Evolutionary conservation across 2,888 invertebrate species (phyloP).

Genomic region (Apamea anceps): DNA sequence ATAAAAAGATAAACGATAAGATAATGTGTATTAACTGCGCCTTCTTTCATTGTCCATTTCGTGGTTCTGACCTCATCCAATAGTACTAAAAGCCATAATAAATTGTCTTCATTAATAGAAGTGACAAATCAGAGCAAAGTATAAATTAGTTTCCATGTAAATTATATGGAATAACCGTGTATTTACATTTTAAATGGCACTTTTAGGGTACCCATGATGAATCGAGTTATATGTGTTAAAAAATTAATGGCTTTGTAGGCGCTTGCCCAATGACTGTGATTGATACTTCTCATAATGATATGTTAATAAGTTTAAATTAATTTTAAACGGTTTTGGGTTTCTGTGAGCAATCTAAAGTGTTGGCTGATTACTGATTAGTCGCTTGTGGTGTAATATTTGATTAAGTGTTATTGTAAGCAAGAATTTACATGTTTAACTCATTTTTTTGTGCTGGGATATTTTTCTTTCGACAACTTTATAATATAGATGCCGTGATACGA

Average conservation of each 20-base stretch:
- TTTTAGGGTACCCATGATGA: conserved; percentile 59
- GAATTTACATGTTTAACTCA: conserved; percentile 17
- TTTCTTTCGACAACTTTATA: background rate
- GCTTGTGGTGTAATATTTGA: conserved; percentile 51
- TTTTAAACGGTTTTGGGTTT: conserved; percentile 52
- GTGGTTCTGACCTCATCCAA: conserved; percentile 37
- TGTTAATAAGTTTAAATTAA: conserved; percentile 62
- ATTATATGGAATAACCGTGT: conserved; percentile 51
- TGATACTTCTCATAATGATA: conserved; percentile 58
- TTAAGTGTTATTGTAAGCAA: conserved; percentile 47
- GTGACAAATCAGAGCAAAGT: conserved; percentile 66
- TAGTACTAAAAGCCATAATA: conserved; percentile 49
- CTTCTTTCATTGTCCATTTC: conserved; percentile 6
- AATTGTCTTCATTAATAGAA: conserved; percentile 59
- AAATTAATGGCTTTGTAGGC: conserved; percentile 49
- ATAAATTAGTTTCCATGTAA: conserved; percentile 61
- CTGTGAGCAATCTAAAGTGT: conserved; percentile 46
- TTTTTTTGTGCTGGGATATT: background rate
- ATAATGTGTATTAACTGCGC: background rate
- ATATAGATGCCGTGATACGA: background rate
- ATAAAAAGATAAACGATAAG: too few species aligned
- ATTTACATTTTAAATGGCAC: conserved; percentile 65
- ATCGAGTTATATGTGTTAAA: conserved; percentile 35
- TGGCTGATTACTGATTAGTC: conserved; percentile 44
- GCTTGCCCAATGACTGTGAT: conserved; percentile 60